Evolutionary conservation across 2,888 invertebrate genomes (phyloP).

Genomic region (Anaspis maculata): DNA sequence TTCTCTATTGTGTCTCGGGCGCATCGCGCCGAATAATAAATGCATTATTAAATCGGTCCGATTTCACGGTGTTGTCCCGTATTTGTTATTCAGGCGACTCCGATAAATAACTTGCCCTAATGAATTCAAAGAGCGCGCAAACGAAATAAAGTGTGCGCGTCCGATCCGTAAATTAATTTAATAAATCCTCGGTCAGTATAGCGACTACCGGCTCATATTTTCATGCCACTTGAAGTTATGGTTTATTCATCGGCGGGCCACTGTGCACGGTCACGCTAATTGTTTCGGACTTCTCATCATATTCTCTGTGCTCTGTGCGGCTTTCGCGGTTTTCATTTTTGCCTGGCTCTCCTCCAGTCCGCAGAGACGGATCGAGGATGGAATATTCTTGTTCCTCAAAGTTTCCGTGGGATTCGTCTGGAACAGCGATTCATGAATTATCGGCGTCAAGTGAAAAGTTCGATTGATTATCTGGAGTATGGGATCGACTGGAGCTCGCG

Average conservation of each 20-base stretch:
- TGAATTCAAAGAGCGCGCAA: constrained; percentile 14
- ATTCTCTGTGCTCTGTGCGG: too few relatives aligned
- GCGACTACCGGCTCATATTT: constrained; percentile 18
- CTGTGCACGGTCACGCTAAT: constrained; percentile 12
- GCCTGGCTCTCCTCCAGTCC: too few relatives aligned
- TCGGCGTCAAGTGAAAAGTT: too few relatives aligned
- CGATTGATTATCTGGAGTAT: too few relatives aligned
- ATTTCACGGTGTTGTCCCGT: constrained; percentile 22
- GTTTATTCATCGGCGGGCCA: constrained; percentile 15
- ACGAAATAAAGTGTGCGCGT: constrained; percentile 15
- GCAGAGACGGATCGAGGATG: too few relatives aligned
- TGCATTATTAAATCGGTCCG: constrained; percentile 22
- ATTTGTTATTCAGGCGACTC: constrained; percentile 19
- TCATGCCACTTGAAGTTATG: constrained; percentile 17
- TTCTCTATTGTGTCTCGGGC: too few relatives aligned
- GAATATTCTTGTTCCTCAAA: too few relatives aligned
- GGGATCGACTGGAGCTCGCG: too few relatives aligned
- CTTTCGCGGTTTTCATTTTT: too few relatives aligned
- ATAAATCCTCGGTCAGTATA: constrained; percentile 18
- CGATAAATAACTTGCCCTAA: constrained; percentile 13
- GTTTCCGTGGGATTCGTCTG: too few relatives aligned
- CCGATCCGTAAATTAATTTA: constrained; percentile 19
- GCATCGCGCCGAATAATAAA: constrained; percentile 21
- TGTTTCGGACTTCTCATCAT: constrained; percentile 8
- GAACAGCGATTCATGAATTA: too few relatives aligned